Evolutionary conservation across 2,113 vertebrate species (phyloP).

Genomic region (Solenodon paradoxus): DNA sequence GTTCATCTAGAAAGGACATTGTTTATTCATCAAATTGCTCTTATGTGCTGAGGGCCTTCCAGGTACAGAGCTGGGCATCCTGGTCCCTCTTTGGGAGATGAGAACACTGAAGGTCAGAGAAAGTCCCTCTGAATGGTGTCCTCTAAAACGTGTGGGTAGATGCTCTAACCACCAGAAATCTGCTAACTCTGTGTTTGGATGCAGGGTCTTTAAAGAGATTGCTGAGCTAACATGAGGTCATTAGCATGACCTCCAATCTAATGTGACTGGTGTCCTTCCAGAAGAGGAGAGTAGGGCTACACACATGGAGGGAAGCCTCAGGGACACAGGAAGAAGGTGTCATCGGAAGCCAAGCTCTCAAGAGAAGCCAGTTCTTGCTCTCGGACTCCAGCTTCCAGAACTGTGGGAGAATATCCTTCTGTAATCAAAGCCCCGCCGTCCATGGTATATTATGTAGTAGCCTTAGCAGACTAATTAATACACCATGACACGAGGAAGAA

Average conservation of each 20-base stretch:
- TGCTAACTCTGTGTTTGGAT: too few relatives aligned
- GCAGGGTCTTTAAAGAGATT: not conserved
- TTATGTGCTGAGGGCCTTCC: not conserved
- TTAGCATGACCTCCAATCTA: not conserved
- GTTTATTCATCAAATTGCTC: not conserved
- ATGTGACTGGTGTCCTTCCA: not conserved
- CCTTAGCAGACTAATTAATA: not conserved
- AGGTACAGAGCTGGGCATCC: too few relatives aligned
- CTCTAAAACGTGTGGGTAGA: not conserved
- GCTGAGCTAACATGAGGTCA: not conserved
- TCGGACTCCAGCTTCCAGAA: too few relatives aligned
- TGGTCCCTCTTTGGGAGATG: not conserved
- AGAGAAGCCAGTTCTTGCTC: not conserved
- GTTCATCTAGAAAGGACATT: not conserved
- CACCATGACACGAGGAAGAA: not conserved
- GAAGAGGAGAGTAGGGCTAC: not conserved
- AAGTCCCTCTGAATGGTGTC: not conserved
- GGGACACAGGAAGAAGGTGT: not conserved
- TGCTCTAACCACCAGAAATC: not conserved
- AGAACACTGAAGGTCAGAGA: not conserved
- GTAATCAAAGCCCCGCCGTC: not conserved
- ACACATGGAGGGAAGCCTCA: too few relatives aligned
- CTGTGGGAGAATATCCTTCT: too few relatives aligned
- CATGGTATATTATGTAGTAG: not conserved
- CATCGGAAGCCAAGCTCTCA: not conserved